Evolutionary conservation across 1,140 invertebrate genomes (phyloP).

Genomic region (Heliconius himera): DNA sequence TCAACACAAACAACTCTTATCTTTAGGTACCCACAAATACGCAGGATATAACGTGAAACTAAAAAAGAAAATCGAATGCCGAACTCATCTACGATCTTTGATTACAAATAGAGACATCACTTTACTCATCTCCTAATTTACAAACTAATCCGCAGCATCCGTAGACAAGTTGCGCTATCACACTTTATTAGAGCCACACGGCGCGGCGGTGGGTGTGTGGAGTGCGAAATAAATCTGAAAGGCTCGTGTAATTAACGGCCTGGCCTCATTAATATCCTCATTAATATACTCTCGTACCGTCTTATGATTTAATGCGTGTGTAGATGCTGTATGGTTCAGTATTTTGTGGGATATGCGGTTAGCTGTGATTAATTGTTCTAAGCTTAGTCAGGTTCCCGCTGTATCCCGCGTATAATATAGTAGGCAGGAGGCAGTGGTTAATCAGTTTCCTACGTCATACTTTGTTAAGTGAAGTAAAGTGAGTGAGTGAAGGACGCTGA

Average conservation of each 20-base stretch:
- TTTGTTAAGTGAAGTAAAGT: too few species aligned
- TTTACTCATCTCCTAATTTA: not conserved
- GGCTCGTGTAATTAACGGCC: conserved; percentile 48
- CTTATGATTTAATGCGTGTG: conserved; percentile 24
- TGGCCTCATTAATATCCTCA: conserved; percentile 53
- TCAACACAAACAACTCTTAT: not conserved
- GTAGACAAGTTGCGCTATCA: conserved; percentile 5
- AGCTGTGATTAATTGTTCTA: not conserved
- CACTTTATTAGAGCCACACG: conserved; percentile 1
- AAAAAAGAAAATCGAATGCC: not conserved
- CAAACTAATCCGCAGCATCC: conserved; percentile 16
- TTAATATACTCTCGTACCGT: conserved; percentile 31
- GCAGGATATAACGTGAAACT: too few species aligned
- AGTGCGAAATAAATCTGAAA: conserved; percentile 14
- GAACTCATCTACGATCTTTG: not conserved
- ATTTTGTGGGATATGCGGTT: not conserved
- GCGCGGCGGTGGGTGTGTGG: not conserved
- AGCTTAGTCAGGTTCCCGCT: not conserved
- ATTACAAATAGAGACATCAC: not conserved
- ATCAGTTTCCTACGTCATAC: too few species aligned
- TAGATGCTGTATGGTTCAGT: not conserved
- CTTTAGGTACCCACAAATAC: not conserved
- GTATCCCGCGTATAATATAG: too few species aligned
- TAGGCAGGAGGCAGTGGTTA: too few species aligned
- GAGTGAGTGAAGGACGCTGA: too few species aligned